Evolutionary conservation across 1,140 invertebrate species (phyloP).

Genomic region (Stegodyphus dumicola): DNA sequence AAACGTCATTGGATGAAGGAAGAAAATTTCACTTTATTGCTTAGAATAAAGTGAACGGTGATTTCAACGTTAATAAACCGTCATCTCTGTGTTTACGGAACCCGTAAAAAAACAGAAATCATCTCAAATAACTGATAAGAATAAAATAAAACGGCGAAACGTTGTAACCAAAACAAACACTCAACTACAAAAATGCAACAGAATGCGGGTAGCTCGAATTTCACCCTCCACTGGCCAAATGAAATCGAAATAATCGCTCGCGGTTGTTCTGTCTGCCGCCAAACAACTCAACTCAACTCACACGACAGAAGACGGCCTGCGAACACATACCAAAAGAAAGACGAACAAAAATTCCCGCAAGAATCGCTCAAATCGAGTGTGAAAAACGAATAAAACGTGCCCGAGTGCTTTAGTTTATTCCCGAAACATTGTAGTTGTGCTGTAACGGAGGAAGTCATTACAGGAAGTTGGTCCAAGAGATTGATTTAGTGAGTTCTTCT

Average conservation of each 20-base stretch:
- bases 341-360: conserved; percentile 7
- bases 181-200: neutral
- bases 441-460: conserved; percentile 53
- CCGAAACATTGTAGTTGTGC: neutral
- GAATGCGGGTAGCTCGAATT: conserved; percentile 51
- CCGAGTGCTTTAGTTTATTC: conserved; percentile 7
- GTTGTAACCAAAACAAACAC: too few relatives aligned
- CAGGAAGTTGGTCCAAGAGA: conserved; percentile 36
- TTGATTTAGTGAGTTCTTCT: conserved; percentile 21
- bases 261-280: conserved; percentile 17
- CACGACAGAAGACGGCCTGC: neutral
- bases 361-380: conserved; percentile 39
- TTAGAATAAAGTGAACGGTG: too few relatives aligned
- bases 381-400: conserved; percentile 53
- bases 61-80: too few relatives aligned
- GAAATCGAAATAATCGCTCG: conserved; percentile 57
- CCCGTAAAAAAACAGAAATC: too few relatives aligned
- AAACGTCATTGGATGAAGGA: too few relatives aligned
- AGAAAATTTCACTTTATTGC: too few relatives aligned
- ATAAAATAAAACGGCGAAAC: too few relatives aligned
- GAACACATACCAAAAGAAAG: neutral
- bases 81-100: too few relatives aligned
- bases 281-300: conserved; percentile 39
- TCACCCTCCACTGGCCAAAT: conserved; percentile 43
- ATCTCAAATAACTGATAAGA: too few relatives aligned